Percentiles rank a stretch among this genome's conserved stretches.
Evolutionary conservation across 2,797 vertebrate genomes (phyloP).

Genomic region (Serranus cabrilla): DNA sequence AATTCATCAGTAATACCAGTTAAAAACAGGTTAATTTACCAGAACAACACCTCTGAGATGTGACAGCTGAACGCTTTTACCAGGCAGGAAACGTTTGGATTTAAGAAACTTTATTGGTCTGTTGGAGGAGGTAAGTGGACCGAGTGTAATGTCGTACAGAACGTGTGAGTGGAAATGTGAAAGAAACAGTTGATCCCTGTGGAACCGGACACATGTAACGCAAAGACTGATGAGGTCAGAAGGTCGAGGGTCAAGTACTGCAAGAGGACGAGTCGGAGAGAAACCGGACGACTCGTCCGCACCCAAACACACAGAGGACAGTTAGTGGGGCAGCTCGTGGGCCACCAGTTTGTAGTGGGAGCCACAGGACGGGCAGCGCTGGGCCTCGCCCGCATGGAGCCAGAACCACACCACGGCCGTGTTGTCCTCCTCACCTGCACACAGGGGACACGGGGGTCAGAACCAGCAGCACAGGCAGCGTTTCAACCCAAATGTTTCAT

Average conservation of each 20-base stretch:
- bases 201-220: conserved; percentile 41
- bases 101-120: conserved; percentile 63
- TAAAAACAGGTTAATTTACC: too few species aligned
- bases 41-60: too few species aligned
- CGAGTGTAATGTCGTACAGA: conserved; percentile 32
- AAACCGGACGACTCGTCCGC: too few species aligned
- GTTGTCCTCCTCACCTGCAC: conserved; percentile 94
- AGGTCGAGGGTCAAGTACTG: conserved; percentile 43
- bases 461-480: too few species aligned
- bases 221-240: conserved; percentile 60
- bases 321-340: conserved; percentile 87
- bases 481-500: too few species aligned
- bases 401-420: conserved; percentile 92
- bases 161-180: conserved; percentile 61
- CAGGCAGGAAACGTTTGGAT: too few species aligned
- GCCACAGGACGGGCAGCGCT: conserved; percentile 93
- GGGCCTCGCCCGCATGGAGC: conserved; percentile 91
- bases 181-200: conserved; percentile 44
- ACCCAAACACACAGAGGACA: not conserved
- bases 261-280: conserved; percentile 6
- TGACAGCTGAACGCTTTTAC: too few species aligned
- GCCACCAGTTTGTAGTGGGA: conserved; percentile 90
- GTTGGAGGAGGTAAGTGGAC: conserved; percentile 51
- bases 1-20: too few species aligned
- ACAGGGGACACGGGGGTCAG: too few species aligned